Evolutionary conservation across 2,113 vertebrate species (phyloP).

Genomic region (Microcebus griseorufus): DNA sequence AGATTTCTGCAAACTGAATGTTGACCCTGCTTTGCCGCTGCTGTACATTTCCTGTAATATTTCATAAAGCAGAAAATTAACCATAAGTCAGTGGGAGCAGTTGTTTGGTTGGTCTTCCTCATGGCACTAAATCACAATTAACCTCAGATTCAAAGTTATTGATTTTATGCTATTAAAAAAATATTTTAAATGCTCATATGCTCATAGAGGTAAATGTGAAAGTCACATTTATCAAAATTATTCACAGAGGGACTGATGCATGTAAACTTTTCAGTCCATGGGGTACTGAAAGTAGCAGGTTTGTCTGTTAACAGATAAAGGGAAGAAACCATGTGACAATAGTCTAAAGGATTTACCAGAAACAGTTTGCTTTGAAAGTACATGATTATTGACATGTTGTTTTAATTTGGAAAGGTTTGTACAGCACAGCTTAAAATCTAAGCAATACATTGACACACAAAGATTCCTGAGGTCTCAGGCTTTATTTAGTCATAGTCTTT

Average conservation of each 20-base stretch:
- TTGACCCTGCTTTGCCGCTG: background rate
- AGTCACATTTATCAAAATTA: background rate
- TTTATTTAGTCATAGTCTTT: background rate
- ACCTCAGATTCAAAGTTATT: background rate
- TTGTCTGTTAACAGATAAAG: background rate
- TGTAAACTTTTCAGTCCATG: background rate
- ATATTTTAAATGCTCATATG: background rate
- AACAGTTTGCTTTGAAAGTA: background rate
- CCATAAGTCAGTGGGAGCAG: background rate
- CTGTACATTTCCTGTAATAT: background rate
- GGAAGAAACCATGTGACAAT: background rate
- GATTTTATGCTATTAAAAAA: background rate
- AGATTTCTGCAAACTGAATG: background rate
- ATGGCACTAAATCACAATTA: background rate
- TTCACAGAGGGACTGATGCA: background rate
- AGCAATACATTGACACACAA: background rate
- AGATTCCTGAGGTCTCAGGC: background rate
- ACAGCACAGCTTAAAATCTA: background rate
- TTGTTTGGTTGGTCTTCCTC: background rate
- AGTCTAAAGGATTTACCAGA: background rate
- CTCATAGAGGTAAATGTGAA: background rate
- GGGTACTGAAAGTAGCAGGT: background rate
- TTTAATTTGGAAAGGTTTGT: background rate
- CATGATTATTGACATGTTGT: background rate
- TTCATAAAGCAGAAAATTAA: background rate